A percentile compares a stretch with the other conserved stretches of the same genome.
phyloP scores from a whole-genome alignment of 2,888 invertebrate genomes.

The Stictocephala bisonia region DNA sequence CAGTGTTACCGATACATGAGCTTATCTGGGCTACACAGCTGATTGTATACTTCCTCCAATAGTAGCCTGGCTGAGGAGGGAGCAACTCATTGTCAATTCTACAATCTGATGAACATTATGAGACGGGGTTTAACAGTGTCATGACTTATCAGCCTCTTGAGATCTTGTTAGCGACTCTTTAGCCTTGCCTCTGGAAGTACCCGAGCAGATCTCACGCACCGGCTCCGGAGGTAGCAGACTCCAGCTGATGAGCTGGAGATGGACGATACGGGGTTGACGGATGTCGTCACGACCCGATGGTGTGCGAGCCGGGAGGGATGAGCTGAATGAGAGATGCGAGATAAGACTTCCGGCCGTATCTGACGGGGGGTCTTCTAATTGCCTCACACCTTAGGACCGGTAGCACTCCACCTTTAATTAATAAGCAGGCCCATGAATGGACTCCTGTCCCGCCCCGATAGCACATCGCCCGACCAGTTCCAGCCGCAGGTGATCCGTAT shows the following conservation, averaged over 20 bases:
- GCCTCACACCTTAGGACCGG: no score
- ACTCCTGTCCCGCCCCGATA: not conserved
- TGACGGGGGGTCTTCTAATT: no score
- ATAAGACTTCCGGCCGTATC: not conserved
- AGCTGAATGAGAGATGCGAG: not conserved
- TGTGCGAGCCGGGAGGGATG: not conserved
- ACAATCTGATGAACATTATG: no score
- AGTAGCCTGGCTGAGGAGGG: no score
- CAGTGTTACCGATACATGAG: no score
- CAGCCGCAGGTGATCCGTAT: no score
- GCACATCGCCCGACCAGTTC: no score
- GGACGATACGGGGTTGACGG: not conserved
- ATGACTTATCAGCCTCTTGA: no score
- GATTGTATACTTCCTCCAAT: slow-evolving; percentile 28
- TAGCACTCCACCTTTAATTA: not conserved
- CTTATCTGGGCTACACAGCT: slow-evolving; percentile 22
- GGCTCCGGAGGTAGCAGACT: not conserved
- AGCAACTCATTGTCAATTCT: no score
- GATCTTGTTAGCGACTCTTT: no score
- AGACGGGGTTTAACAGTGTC: no score
- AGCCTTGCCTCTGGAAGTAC: not conserved
- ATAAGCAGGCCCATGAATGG: slow-evolving; percentile 6
- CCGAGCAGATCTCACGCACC: not conserved
- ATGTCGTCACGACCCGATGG: not conserved
- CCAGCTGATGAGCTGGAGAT: not conserved